Evolutionary conservation across 1,140 invertebrate genomes (phyloP), one percentile per base, ranked within the genome.

Genomic region (Eupristina koningsbergeri): DNA sequence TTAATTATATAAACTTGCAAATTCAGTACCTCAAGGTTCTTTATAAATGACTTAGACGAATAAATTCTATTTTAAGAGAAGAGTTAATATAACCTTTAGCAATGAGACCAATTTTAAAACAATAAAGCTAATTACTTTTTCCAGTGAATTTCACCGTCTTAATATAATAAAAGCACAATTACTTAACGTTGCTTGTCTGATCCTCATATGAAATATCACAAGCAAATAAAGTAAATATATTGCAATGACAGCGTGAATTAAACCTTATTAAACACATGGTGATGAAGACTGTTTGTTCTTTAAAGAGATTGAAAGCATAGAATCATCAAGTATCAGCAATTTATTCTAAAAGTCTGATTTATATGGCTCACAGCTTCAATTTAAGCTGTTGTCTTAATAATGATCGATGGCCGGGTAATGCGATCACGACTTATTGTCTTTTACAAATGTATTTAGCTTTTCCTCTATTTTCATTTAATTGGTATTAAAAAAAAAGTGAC

Each of bases 151-250:
- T 67, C 29, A 67, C 36, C 29, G 31, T 67, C 34, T 36, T 67
- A 36, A 67, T 67, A 67, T 67, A 36, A 67, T 67, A 36, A 67
- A 34, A 67, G 63, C 17, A 67, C 63, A 36, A 67, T 67, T 15
- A 67, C 34, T 67, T 58, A 58, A 58, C 9, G 9, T 58, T 26
- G 19, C 53, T 58, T 5, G 19, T 58, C 1, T 26, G 22, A 26
- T 58, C 26, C 53, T 58, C 22, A 58, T 58, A 58, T 58, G 9
- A 26, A 13, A 58, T 58, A 58, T 58, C 26, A 58, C 53, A 26
- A 58, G 53, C 53, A 26, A 58, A 58, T 58, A 58, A 58, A 58
- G 53, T 58, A 58, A 13, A 26, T 3, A 58, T 26, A 26, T 9
- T 58, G 22, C 53, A 26, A 22, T 58, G 22, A 58, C 53, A 58